Evolutionary conservation across 2,113 vertebrate genomes (phyloP).

Genomic region (Python bivittatus): DNA sequence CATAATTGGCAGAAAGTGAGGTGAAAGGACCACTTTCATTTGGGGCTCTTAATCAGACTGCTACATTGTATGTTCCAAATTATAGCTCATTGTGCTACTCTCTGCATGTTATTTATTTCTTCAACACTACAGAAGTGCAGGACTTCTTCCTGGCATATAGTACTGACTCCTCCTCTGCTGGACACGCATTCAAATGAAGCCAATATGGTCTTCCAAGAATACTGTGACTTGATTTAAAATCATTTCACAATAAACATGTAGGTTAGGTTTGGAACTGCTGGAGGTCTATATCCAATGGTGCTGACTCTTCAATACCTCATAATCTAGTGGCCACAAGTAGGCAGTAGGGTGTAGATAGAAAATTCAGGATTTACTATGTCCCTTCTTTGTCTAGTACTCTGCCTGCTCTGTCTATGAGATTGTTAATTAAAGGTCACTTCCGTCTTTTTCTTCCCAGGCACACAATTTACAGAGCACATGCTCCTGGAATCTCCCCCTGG

Average conservation of each 20-base stretch:
- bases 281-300: no score
- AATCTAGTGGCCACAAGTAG: no score
- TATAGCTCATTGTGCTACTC: not conserved
- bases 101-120: constrained; percentile 5
- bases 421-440: no score
- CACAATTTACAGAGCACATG: no score
- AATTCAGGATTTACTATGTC: no score
- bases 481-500: no score
- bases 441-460: no score
- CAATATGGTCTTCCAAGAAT: not conserved
- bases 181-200: not conserved
- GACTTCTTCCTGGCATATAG: not conserved
- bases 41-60: not conserved
- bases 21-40: not conserved
- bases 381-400: no score
- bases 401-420: no score
- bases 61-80: not conserved
- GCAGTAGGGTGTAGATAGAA: no score
- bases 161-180: not conserved
- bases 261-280: no score
- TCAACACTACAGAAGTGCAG: not conserved
- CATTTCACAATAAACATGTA: not conserved
- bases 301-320: no score
- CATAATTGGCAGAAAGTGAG: not conserved
- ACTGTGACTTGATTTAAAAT: not conserved